A percentile compares a stretch with the other conserved stretches of the same genome.
Conservation (phyloP, 2,797 vertebrate genomes). For the Cryptoblepharus egeriae region DNA sequence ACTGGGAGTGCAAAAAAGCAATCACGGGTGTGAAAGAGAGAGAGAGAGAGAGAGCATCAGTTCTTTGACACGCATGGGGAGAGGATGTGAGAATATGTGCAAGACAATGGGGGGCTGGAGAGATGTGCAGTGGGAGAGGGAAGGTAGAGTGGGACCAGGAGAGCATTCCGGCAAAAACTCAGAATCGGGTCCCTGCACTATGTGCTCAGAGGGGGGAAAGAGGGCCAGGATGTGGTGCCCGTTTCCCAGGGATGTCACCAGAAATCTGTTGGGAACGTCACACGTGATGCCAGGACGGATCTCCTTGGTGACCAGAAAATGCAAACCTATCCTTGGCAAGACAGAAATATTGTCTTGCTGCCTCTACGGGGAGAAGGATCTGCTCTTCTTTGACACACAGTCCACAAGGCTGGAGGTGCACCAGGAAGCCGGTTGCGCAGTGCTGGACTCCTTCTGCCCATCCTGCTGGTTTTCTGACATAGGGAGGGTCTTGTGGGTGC, state of each 20-base stretch:
- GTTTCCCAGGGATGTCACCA: background rate
- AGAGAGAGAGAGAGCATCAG: fast-evolving
- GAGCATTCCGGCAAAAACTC: too few relatives aligned
- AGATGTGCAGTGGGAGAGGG: background rate
- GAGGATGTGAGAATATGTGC: background rate
- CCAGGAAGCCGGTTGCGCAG: too few relatives aligned
- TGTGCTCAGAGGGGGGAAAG: background rate
- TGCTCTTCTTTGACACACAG: background rate
- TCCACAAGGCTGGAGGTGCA: too few relatives aligned
- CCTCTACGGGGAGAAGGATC: background rate
- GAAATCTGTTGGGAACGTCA: background rate
- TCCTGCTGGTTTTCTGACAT: background rate
- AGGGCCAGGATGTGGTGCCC: background rate
- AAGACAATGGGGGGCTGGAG: too few relatives aligned
- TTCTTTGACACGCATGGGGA: background rate
- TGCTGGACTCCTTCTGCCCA: background rate
- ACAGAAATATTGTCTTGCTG: background rate
- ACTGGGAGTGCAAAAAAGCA: background rate
- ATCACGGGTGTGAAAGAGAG: slow-evolving; percentile 21
- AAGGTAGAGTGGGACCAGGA: too few relatives aligned
- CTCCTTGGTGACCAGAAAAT: background rate
- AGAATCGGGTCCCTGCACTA: background rate
- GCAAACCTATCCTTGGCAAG: background rate
- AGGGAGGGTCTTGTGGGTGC: background rate
- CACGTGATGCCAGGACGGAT: background rate